Evolutionary conservation across 2,888 invertebrate genomes (phyloP), one percentile per base, ranked within the genome.

Genomic region (Cryptophagus acutangulus): DNA sequence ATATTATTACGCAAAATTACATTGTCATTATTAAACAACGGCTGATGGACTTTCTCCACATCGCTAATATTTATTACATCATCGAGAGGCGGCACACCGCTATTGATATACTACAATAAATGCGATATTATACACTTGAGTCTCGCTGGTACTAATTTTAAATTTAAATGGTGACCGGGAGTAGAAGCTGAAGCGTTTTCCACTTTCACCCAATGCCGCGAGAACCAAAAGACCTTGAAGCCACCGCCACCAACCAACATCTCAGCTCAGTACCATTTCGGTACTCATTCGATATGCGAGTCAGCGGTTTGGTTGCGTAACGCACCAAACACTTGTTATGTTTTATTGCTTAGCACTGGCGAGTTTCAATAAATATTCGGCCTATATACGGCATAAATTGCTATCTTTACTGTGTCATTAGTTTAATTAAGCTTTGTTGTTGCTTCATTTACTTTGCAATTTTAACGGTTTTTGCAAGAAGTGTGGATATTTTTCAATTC

Each of bases 161-260:
- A n/a, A n/a, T n/a, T n/a, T n/a, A n/a, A n/a, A n/a, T n/a, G n/a
- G n/a, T n/a, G n/a, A n/a, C n/a, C n/a, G n/a, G n/a, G n/a, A n/a
- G n/a, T n/a, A n/a, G n/a, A n/a, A n/a, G n/a, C n/a, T n/a, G n/a
- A n/a, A n/a, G n/a, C n/a, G n/a, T n/a, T 48, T 48, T 39, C 44
- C 42, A 47, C 52, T 52, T 52, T 52, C 52, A 48, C 49, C 45
- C 41, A 42, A 41, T 36, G 42, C 48, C 47, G 36, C 42, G 17
- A 41, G 48, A 41, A 26, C 36, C 34, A 20, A 14, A 37, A 26
- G 43, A 41, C 46, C 49, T 49, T 52, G 43, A 30, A 35, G n/a
- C n/a, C n/a, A n/a, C n/a, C n/a, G n/a, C n/a, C n/a, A n/a, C n/a
- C n/a, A n/a, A 31, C 30, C 10, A 40, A 15, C 34, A 17, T 35